phyloP scores from a whole-genome alignment of 2,797 vertebrate species.

The Iguana delicatissima region DNA sequence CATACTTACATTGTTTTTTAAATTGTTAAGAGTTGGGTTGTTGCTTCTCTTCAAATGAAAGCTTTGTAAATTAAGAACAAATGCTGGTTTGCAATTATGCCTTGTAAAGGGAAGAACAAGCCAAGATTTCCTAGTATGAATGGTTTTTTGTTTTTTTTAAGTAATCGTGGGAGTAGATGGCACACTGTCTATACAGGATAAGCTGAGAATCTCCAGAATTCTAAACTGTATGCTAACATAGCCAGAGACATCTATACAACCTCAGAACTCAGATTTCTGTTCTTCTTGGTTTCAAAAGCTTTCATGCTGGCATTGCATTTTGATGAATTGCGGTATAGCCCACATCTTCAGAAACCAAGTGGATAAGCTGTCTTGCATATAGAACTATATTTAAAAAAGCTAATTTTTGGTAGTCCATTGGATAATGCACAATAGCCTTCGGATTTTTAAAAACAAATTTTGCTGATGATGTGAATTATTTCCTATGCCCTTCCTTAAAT shows the following conservation, averaged over 20 bases:
- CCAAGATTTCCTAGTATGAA: neutral
- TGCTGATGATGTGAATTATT: constrained; percentile 16
- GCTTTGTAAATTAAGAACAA: neutral
- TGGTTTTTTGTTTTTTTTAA: neutral
- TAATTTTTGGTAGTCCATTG: neutral
- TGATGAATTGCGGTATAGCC: neutral
- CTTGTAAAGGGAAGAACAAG: neutral
- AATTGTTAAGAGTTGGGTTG: neutral
- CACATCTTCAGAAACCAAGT: neutral
- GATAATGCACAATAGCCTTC: neutral
- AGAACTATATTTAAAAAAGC: neutral
- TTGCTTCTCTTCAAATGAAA: neutral
- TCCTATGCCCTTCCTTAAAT: constrained; percentile 11
- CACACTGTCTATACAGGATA: neutral
- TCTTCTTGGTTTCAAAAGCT: neutral
- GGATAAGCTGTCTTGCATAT: neutral
- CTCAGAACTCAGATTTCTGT: neutral
- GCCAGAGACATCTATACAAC: neutral
- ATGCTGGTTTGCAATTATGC: neutral
- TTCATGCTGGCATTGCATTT: neutral
- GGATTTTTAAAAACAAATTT: neutral
- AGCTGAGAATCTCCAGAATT: neutral
- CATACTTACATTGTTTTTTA: neutral
- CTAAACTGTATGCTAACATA: neutral
- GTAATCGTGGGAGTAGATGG: neutral